Base-by-base conservation (phyloP, 2,888 invertebrate genomes). In the Hemicrepidius hirtus region DNA sequence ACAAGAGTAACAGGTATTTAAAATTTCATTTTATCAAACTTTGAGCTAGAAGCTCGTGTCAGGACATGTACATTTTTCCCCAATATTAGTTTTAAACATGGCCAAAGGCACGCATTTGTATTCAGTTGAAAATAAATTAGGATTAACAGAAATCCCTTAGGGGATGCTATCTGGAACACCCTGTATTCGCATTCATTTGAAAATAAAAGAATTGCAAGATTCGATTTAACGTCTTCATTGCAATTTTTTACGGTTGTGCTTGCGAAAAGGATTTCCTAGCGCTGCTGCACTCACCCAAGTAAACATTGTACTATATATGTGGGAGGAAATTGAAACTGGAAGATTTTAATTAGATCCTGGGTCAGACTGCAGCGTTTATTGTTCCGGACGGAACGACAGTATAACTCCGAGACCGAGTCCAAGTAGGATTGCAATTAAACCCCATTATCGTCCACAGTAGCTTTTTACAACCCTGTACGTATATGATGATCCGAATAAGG, bases 301-400 rank as follows among this genome's bases (percentile, higher is more conserved):
- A 53, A 53, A 53, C 53, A 53, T n/a, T 13, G 53, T 32, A n/a
- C n/a, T n/a, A 32, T 20, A 20, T 20, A 24, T 57, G 35, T 28
- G 46, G 78, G 77, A 78, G 80, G 80, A 81, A 81, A 81, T 81
- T 80, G 81, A 81, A 81, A 80, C 80, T 77, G 80, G 76, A 77
- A 80, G 80, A 81, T 80, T 81, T 81, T 80, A 81, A 81, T 81
- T 81, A 81, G 81, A 81, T 81, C 79, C 75, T 74, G 73, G 72
- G 72, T 71, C 68, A 73, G 73, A 74, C 68, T 69, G 77, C 75
- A 77, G 73, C 78, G 78, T 77, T 79, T 80, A 78, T 79, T 75
- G 76, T 75, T 70, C 65, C 50, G 60, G 72, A 75, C 70, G 76
- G 77, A 79, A 78, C 79, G 76, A 78, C 67, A 75, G 76, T 75